Evolutionary conservation across 2,888 invertebrate genomes (phyloP), one percentile per base, ranked within the genome.

Genomic region (Entomobrya multifasciata): DNA sequence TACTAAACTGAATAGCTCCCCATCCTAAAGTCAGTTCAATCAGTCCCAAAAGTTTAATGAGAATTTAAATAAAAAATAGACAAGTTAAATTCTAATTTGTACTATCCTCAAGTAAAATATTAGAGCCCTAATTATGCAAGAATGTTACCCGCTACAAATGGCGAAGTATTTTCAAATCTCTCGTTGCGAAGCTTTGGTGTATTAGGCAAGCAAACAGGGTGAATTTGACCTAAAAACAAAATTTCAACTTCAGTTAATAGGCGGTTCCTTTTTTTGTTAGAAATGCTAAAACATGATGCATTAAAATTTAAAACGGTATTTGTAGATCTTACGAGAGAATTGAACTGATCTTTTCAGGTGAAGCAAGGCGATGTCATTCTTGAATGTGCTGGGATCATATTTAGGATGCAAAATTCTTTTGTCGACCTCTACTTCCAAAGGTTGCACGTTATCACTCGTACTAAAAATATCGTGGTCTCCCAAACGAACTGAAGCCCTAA

Each of bases 361-460:
- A 0, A 98, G 92, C 0, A 98, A 92, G 0, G 96, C 97, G 85
- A 98, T 95, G 92, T 98, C 98, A 91, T 96, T 95, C 65, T 94
- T 94, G 90, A 94, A 95, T 25, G 94, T 92, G 0, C 92, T 93
- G 0, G 95, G 91, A 92, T 94, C 94, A 93, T 96, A 97, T 0
- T 93, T 91, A 88, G 96, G 95, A 92, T 97, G 97, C 11, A 95
- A 92, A 81, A 94, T 93, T 83, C 93, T 93, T 74, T 93, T 93
- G 72, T 94, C 94, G 76, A 97, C 94, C 0, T 93, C 93, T 10
- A 96, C 92, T 91, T 96, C 95, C 8, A 95, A 92, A 0, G 94
- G 93, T 0, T 94, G 93, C 0, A 94, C 94, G 0, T 95, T 95
- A 0, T 95, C 95, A 13, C 94, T 93, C 1, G 95, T 94, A 0